Conservation (phyloP, 2,888 invertebrate genomes). For the Leptura quadrifasciata region DNA sequence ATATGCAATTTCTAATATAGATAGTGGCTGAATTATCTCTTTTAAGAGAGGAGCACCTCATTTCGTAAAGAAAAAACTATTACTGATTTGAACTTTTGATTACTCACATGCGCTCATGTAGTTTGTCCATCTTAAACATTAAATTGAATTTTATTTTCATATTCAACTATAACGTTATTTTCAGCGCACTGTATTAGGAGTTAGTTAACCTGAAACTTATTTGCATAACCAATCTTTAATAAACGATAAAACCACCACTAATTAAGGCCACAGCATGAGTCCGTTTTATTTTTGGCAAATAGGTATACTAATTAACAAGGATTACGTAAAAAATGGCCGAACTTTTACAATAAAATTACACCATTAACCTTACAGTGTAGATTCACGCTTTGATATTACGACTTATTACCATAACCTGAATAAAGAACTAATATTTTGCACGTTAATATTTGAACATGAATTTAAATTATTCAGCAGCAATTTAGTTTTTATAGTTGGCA, state of each 20-base stretch:
- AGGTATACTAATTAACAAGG: not conserved
- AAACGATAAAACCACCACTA: not conserved
- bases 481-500: not conserved
- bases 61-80: no score
- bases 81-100: no score
- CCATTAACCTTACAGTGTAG: conserved; percentile 26
- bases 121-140: no score
- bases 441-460: conserved; percentile 8
- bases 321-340: not conserved
- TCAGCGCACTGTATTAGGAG: no score
- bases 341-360: conserved; percentile 29
- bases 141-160: no score
- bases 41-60: no score
- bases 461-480: conserved; percentile 12
- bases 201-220: not conserved
- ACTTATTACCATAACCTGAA: conserved; percentile 20
- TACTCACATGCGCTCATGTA: no score
- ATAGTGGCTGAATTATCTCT: no score
- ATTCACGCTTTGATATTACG: conserved; percentile 16
- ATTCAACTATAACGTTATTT: no score
- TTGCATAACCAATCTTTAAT: not conserved
- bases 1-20: no score
- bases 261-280: not conserved
- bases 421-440: conserved; percentile 14
- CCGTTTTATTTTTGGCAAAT: conserved; percentile 15